These are phyloP conservation scores for Macrocentrus cingulum DNA, from an alignment of 1,140 invertebrate species.

Conservation along the genomic window DNA sequence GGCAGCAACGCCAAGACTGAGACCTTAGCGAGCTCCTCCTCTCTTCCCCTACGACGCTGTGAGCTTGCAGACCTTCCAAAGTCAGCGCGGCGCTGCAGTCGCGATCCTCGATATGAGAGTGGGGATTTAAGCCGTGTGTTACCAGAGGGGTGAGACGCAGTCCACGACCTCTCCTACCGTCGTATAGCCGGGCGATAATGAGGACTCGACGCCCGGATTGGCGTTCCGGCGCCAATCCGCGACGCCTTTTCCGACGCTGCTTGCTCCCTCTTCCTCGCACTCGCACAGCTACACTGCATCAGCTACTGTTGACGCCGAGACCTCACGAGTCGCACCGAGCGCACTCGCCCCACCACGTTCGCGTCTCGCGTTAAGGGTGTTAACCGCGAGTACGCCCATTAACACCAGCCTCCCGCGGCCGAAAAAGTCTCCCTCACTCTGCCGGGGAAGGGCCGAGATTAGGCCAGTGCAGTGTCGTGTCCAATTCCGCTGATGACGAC, in stretches of 20 bases:
- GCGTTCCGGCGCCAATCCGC: constrained; percentile 55
- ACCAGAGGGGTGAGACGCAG: neutral
- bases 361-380: constrained; percentile 44
- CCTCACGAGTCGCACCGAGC: constrained; percentile 20
- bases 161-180: constrained; percentile 28
- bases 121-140: neutral
- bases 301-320: constrained; percentile 14
- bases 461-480: too few relatives aligned
- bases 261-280: constrained; percentile 14
- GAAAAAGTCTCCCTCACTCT: too few relatives aligned
- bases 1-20: constrained; percentile 56
- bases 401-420: constrained; percentile 47
- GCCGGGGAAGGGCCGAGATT: too few relatives aligned
- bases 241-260: constrained; percentile 55
- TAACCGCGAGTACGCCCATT: constrained; percentile 60
- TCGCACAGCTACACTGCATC: neutral
- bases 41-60: constrained; percentile 44
- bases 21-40: constrained; percentile 49
- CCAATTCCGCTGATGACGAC: too few relatives aligned
- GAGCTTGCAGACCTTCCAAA: neutral
- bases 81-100: constrained; percentile 13
- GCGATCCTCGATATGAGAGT: neutral
- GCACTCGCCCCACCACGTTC: constrained; percentile 3
- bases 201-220: constrained; percentile 56
- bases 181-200: constrained; percentile 53